Percentiles rank a stretch among this genome's conserved stretches.
phyloP scores from a whole-genome alignment of 2,113 vertebrate genomes.

The Seriola dumerili region DNA sequence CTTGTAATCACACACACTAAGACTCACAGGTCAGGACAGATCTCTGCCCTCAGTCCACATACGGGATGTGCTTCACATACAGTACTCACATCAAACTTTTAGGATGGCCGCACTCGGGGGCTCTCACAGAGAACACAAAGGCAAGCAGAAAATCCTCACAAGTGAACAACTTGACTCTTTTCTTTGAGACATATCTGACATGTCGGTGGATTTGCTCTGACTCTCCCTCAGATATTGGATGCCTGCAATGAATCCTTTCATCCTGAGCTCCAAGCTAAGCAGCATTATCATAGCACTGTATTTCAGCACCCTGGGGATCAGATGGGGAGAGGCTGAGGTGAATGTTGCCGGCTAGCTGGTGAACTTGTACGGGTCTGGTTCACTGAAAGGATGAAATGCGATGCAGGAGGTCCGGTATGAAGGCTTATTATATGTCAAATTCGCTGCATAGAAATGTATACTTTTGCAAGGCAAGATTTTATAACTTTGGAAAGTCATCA shows the following conservation, averaged over 20 bases:
- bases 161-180: constrained; percentile 52
- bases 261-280: constrained; percentile 59
- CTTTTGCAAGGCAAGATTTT: constrained; percentile 14
- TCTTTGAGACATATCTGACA: constrained; percentile 62
- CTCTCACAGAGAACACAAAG: constrained; percentile 35
- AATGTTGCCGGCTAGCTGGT: constrained; percentile 35
- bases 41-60: constrained; percentile 12
- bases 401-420: constrained; percentile 35
- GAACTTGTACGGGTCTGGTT: constrained; percentile 36
- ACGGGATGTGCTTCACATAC: neutral
- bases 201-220: constrained; percentile 63
- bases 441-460: constrained; percentile 11
- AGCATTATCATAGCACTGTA: constrained; percentile 65
- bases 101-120: neutral
- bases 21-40: neutral
- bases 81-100: constrained; percentile 13
- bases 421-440: constrained; percentile 22
- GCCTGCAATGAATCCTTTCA: constrained; percentile 66
- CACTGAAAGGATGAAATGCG: constrained; percentile 32
- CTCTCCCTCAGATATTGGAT: constrained; percentile 59
- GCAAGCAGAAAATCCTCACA: constrained; percentile 46
- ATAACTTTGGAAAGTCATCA: constrained; percentile 17
- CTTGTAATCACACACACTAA: neutral
- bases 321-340: constrained; percentile 45
- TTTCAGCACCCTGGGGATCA: constrained; percentile 54